Conservation (phyloP, 2,113 vertebrate species). For the Sebastes fasciatus region DNA sequence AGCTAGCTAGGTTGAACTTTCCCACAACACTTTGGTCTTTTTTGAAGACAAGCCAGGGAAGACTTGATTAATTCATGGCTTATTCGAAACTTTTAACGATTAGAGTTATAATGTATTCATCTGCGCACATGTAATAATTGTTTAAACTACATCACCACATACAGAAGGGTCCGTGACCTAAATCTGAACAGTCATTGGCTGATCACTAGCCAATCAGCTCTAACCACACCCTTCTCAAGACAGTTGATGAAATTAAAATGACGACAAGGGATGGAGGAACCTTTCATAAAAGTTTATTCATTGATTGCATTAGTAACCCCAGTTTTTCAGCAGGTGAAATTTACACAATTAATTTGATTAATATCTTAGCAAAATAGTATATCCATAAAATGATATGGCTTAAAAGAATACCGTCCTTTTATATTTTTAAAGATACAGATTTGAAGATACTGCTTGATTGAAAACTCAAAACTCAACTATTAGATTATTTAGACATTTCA, state of each 20-base stretch:
- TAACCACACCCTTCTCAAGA: not conserved
- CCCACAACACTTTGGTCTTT: not conserved
- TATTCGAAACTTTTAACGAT: not conserved
- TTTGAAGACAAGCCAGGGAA: not conserved
- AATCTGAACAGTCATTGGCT: not conserved
- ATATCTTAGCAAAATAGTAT: too few relatives aligned
- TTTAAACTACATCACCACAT: not conserved
- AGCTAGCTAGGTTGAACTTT: not conserved
- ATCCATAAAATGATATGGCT: too few relatives aligned
- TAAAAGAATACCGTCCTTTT: too few relatives aligned
- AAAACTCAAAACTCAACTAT: too few relatives aligned
- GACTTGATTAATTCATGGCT: not conserved
- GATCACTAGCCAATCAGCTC: not conserved
- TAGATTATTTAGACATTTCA: too few relatives aligned
- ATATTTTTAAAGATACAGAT: too few relatives aligned
- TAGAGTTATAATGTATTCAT: not conserved
- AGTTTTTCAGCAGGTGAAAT: too few relatives aligned
- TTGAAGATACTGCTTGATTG: too few relatives aligned
- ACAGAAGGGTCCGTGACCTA: too few relatives aligned
- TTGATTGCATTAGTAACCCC: not conserved
- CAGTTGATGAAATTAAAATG: not conserved
- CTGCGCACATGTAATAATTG: too few relatives aligned
- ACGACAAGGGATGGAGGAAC: not conserved
- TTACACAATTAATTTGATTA: too few relatives aligned
- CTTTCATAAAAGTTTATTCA: not conserved